Evolutionary conservation across 2,113 vertebrate species (phyloP), one percentile per base, ranked within the genome.

Genomic region (Himantopus leucocephalus): DNA sequence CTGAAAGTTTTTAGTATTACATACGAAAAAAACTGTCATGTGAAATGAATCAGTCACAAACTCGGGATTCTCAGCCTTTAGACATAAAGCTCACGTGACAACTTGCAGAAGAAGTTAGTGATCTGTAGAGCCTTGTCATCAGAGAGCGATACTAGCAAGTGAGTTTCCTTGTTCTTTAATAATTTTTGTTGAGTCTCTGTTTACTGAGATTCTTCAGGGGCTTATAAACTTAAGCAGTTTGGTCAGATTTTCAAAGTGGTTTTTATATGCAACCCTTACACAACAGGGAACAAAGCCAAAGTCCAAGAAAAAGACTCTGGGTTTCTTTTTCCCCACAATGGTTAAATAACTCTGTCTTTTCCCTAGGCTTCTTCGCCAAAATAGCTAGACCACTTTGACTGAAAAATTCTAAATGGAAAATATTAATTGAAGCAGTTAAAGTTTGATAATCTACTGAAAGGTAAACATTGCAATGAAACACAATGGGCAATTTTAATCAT

Each of bases 191-290:
- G 60, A 68, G 56, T 66, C 70, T 94, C 8, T 91, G 73, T 92
- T 86, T 87, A 89, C 80, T 76, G 45, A 95, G 74, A 94, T 95
- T 96, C 92, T 94, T 95, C 77, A 59, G 58, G 58, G 70, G 58
- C 77, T 82, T 94, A 89, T 92, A 94, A 95, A 92, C 70, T 85
- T 91, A 58, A 89, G 56, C 48, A 68, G 64, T 89, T 95, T 87
- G 83, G 76, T 94, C 80, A 82, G 80, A 94, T 92, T 94, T 94
- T 92, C 80, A 52, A 78, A 85, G 66, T 39, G 39, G 1, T 60
- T 87, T 93, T 93, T 89, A 89, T 85, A 96, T 85, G n/a, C 55
- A 97, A 29, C 41, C 80, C 34, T 87, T 84, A 85, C 39, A 85
- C 53, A 56, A 76, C 37, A 91, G 70, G 84, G 67, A 95, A 85